A percentile compares a stretch with the other conserved stretches of the same genome.
These are phyloP conservation scores for Okapia johnstoni DNA, from an alignment of 2,113 vertebrate species.

Conservation along the genomic window DNA sequence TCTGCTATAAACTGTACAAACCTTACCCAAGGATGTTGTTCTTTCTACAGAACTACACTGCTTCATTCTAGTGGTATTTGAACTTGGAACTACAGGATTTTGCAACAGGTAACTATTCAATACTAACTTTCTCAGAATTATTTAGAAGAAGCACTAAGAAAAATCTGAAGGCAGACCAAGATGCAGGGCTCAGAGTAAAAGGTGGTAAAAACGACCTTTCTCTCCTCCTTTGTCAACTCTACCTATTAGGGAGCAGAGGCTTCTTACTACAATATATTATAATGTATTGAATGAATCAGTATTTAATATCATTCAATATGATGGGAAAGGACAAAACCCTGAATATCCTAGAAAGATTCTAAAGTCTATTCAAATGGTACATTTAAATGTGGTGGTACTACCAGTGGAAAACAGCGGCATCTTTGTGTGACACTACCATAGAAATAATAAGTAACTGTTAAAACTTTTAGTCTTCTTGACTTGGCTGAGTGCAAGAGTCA, in stretches of 20 bases:
- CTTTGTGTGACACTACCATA: neutral
- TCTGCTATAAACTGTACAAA: neutral
- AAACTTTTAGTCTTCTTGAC: neutral
- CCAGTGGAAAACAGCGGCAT: neutral
- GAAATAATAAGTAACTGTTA: neutral
- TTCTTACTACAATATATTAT: neutral
- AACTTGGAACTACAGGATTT: neutral
- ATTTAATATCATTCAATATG: neutral
- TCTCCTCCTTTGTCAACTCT: neutral
- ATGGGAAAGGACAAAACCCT: neutral
- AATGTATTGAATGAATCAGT: neutral
- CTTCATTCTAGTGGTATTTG: neutral
- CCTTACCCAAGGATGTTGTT: neutral
- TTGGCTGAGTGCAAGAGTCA: neutral
- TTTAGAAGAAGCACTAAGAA: neutral
- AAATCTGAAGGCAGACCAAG: neutral
- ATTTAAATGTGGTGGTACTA: neutral
- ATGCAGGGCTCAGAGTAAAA: neutral
- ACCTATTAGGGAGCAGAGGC: neutral
- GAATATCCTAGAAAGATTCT: neutral
- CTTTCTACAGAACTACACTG: neutral
- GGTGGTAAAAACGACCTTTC: neutral
- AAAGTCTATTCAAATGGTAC: neutral
- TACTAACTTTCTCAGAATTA: neutral
- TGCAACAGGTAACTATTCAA: neutral